Conservation (phyloP, 2,113 vertebrate genomes). For the Pomatostomus ruficeps region DNA sequence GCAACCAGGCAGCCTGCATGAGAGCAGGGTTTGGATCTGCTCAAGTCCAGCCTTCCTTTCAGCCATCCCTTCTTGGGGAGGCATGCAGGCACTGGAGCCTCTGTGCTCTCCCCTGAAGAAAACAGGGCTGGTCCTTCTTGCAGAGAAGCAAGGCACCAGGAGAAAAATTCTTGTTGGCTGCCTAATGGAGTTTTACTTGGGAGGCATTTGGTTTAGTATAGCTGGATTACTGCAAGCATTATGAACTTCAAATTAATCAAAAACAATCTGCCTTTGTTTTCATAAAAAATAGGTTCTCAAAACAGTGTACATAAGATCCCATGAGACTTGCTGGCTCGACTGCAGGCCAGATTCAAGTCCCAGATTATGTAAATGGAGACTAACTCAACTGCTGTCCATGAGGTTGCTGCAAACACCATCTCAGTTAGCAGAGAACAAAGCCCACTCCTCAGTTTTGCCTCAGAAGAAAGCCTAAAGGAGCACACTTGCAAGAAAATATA, state of each 20-base stretch:
- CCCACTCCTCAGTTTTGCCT: not conserved
- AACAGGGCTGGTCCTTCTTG: not conserved
- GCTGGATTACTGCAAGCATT: not conserved
- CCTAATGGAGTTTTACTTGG: not conserved
- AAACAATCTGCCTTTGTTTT: not conserved
- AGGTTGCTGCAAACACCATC: not conserved
- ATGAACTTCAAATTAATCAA: not conserved
- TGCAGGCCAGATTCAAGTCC: not conserved
- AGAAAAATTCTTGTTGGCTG: not conserved
- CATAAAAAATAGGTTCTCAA: not conserved
- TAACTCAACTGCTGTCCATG: not conserved
- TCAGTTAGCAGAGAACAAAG: not conserved
- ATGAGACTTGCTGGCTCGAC: not conserved
- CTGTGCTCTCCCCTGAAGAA: not conserved
- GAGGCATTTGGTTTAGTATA: not conserved
- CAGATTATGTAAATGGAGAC: not conserved
- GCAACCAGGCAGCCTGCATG: fast-evolving
- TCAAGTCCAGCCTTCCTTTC: not conserved
- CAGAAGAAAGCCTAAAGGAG: not conserved
- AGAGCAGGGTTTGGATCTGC: not conserved
- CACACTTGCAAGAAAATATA: not conserved
- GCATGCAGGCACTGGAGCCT: not conserved
- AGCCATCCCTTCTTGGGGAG: not conserved
- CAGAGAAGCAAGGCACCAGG: not conserved
- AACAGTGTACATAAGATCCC: not conserved